Conservation (phyloP, 2,113 vertebrate species). For the Pterophyllum scalare region DNA sequence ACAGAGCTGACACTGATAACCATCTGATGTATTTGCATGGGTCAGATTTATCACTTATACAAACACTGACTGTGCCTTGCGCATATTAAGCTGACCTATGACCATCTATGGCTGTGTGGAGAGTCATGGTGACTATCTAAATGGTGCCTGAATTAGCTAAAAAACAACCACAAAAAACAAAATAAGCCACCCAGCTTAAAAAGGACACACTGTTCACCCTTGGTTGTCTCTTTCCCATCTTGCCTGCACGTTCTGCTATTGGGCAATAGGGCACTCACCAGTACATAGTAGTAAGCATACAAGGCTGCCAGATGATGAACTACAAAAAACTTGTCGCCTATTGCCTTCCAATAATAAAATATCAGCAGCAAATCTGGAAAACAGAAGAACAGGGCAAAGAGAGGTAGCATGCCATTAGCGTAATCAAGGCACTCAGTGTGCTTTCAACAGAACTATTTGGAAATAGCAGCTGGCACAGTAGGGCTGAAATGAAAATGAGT, state of each 20-base stretch:
- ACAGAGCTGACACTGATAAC: not conserved
- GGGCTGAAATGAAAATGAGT: not conserved
- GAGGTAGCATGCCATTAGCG: not conserved
- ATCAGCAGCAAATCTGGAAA: constrained; percentile 95
- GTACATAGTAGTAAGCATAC: constrained; percentile 93
- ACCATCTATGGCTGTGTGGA: not conserved
- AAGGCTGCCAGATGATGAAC: constrained; percentile 93
- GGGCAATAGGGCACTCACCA: constrained; percentile 92
- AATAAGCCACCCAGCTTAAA: constrained; percentile 14
- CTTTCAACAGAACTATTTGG: not conserved
- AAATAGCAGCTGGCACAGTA: not conserved
- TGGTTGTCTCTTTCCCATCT: constrained; percentile 75
- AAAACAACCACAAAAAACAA: too few relatives aligned
- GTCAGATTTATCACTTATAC: not conserved
- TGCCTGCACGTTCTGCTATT: constrained; percentile 79
- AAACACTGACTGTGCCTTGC: not conserved
- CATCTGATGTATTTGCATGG: not conserved
- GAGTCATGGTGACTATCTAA: not conserved
- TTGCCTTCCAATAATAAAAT: constrained; percentile 95
- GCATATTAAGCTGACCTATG: not conserved
- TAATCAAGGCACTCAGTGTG: not conserved
- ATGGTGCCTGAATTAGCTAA: not conserved
- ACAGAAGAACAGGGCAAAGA: constrained; percentile 59
- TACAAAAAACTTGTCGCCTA: constrained; percentile 96
- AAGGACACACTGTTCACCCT: constrained; percentile 76